Conservation (phyloP, 92 coral and sea anemone species). For the Epizoanthus scotinus region DNA sequence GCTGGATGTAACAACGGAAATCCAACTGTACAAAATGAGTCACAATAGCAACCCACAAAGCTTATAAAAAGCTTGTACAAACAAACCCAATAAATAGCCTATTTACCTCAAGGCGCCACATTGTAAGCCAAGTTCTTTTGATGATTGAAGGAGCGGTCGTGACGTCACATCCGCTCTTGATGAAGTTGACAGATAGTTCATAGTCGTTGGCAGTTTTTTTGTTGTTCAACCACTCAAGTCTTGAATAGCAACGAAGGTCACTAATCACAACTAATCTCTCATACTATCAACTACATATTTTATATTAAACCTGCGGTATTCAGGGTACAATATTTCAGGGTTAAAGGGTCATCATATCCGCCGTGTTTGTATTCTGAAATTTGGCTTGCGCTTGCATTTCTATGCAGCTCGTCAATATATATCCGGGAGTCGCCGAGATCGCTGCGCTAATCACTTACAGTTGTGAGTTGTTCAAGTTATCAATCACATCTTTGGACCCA, state of each 20-base stretch:
- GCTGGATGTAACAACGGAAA: background rate
- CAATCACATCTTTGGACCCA: background rate
- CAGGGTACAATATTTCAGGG: constrained; percentile 9
- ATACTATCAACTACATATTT: background rate
- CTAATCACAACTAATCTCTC: constrained; percentile 18
- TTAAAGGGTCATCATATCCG: constrained; percentile 31
- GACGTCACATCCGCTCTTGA: constrained; percentile 34
- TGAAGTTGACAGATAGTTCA: background rate
- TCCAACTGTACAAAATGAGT: background rate
- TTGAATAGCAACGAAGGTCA: constrained; percentile 17
- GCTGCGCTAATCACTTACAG: background rate
- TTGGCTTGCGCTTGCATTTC: constrained; percentile 1
- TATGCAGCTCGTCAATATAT: background rate
- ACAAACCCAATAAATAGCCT: too few relatives aligned
- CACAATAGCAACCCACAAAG: background rate
- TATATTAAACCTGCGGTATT: constrained; percentile 13
- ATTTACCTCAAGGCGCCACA: background rate
- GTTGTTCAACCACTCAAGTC: constrained; percentile 1
- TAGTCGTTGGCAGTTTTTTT: background rate
- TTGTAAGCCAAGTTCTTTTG: constrained; percentile 9
- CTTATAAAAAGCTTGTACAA: background rate
- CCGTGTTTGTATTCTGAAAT: constrained; percentile 4
- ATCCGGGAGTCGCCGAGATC: background rate
- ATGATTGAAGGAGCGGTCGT: constrained; percentile 24
- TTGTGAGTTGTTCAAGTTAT: background rate